Evolutionary conservation across 92 coral and sea anemone genomes (phyloP).

Genomic region (Micromussa lordhowensis): DNA sequence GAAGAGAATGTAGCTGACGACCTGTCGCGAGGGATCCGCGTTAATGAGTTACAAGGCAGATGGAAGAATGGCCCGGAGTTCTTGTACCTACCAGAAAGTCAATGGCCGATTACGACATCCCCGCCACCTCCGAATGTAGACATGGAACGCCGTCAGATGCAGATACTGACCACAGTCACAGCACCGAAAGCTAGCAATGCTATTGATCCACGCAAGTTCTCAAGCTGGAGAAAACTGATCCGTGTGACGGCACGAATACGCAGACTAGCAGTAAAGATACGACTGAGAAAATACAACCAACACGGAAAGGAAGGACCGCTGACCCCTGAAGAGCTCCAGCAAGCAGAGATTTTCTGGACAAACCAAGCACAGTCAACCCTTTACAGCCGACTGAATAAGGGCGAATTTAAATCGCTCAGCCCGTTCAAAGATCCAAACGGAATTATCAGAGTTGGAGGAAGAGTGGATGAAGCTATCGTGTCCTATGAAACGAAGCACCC

Average conservation of each 20-base stretch:
- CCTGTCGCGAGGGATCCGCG: constrained; percentile 56
- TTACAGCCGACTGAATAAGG: constrained; percentile 36
- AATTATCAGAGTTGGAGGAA: constrained; percentile 67
- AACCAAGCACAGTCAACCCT: too few relatives aligned
- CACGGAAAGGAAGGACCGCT: constrained; percentile 13
- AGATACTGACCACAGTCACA: background rate
- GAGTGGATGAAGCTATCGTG: constrained; percentile 55
- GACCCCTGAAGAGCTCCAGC: constrained; percentile 32
- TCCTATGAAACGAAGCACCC: constrained; percentile 54
- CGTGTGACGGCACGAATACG: background rate
- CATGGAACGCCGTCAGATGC: constrained; percentile 35
- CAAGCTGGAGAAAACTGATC: too few relatives aligned
- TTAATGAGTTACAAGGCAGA: constrained; percentile 47
- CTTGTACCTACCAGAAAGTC: constrained; percentile 47
- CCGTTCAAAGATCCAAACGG: constrained; percentile 58
- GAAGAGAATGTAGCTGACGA: constrained; percentile 77
- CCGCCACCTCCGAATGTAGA: constrained; percentile 38
- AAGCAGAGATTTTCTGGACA: constrained; percentile 39
- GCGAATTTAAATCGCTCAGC: constrained; percentile 41
- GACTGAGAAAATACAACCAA: background rate
- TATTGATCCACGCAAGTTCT: too few relatives aligned
- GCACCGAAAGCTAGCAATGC: background rate
- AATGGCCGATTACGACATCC: constrained; percentile 49
- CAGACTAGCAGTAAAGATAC: constrained; percentile 1
- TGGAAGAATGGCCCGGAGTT: constrained; percentile 74